These are phyloP conservation scores for Trichogramma pretiosum DNA, from an alignment of 1,140 invertebrate genomes.

Conservation along the genomic window DNA sequence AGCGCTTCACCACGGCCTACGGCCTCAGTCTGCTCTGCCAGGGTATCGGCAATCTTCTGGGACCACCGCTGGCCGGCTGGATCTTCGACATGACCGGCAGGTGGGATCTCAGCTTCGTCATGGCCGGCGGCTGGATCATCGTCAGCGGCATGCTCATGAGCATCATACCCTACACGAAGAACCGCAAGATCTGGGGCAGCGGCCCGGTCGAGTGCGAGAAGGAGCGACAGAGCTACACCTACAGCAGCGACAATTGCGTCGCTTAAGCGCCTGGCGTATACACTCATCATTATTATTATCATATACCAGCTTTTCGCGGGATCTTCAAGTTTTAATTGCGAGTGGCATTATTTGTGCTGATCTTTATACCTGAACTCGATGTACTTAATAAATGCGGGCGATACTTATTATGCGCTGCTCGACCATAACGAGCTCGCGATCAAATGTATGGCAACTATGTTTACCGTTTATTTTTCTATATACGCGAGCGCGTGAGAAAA, in stretches of 20 bases:
- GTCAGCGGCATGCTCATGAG: conserved; percentile 66
- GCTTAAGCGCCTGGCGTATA: not conserved
- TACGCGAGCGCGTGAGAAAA: too few relatives aligned
- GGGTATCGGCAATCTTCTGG: conserved; percentile 63
- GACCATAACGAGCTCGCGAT: too few relatives aligned
- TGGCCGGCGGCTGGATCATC: conserved; percentile 66
- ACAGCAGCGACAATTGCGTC: not conserved
- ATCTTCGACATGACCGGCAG: conserved; percentile 59
- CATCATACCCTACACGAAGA: conserved; percentile 57
- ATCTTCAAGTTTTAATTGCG: too few relatives aligned
- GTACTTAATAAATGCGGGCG: too few relatives aligned
- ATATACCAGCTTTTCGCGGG: too few relatives aligned
- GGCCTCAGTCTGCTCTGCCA: conserved; percentile 79
- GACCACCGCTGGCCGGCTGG: conserved; percentile 58
- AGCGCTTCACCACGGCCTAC: conserved; percentile 79
- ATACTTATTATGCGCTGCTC: too few relatives aligned
- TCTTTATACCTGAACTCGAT: too few relatives aligned
- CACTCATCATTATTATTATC: too few relatives aligned
- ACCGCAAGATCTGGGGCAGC: conserved; percentile 54
- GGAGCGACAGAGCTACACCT: conserved; percentile 22
- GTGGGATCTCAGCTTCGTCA: conserved; percentile 67
- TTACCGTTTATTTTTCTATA: too few relatives aligned
- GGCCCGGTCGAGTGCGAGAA: conserved; percentile 54
- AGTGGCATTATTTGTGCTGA: too few relatives aligned
- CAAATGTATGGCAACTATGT: too few relatives aligned